Base-by-base conservation (phyloP, 2,797 vertebrate genomes). In the Microcaecilia unicolor region DNA sequence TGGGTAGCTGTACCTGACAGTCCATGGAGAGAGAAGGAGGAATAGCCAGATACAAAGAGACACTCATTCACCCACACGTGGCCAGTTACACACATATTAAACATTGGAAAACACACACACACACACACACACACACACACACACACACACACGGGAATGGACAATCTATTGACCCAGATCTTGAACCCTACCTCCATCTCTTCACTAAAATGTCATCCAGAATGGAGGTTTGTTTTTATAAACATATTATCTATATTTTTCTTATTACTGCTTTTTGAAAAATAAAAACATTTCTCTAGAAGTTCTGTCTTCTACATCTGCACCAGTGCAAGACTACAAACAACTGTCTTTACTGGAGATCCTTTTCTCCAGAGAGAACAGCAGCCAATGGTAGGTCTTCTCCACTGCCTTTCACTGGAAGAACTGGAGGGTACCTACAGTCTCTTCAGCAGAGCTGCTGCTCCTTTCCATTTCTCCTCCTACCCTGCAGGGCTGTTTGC, bases 361-460 rank as follows among this genome's bases (percentile, higher is more conserved):
- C 38, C n/a, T n/a, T 15, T 32, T 14, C 19, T n/a, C n/a, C n/a
- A n/a, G n/a, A n/a, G 34, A 25, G 37, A 31, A 34, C 31, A 22
- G 31, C 10, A 15, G 11, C 12, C 28, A 45, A 31, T 22, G 18
- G 39, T 34, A 37, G 31, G 41, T 26, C 27, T 38, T 58, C 41
- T 27, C 37, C 21, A 23, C 22, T 21, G 32, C 18, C 2, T 20
- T 34, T 41, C 70, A 50, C 51, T 70, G 64, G 67, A 67, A 70
- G 65, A 65, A 70, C 65, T 61, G 4, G 14, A 46, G 45, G 36
- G 49, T 51, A 61, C 57, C 48, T 48, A 14, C 36, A 40, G 37
- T 16, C 29, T 20, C 24, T 19, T 37, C 44, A 26, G 31, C 23
- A 22, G 13, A 35, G 25, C 30, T 31, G 19, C 30, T 30, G 27